A percentile compares a stretch with the other conserved stretches of the same genome.
Evolutionary conservation across 2,113 vertebrate genomes (phyloP).

Genomic region (Murina feae): DNA sequence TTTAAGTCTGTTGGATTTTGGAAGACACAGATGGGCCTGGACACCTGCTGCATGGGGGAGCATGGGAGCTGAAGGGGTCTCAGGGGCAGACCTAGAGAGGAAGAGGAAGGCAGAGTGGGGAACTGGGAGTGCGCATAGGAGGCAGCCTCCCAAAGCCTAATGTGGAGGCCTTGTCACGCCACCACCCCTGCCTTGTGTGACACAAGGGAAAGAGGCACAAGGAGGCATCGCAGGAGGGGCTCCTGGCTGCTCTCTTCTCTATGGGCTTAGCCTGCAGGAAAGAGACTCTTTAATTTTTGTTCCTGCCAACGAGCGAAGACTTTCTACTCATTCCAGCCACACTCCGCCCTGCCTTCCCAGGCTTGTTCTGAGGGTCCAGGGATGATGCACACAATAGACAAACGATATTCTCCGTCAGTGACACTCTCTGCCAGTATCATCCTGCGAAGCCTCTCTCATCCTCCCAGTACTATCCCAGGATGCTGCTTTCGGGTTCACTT

Average conservation of each 20-base stretch:
- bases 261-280: not conserved
- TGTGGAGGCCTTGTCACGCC: not conserved
- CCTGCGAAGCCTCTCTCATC: not conserved
- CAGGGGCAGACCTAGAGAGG: not conserved
- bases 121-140: accelerated
- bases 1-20: not conserved
- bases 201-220: not conserved
- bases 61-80: not conserved
- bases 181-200: not conserved
- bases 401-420: not conserved
- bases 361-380: not conserved
- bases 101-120: not conserved
- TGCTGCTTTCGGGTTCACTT: not conserved
- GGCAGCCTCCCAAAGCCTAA: not conserved
- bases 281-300: not conserved
- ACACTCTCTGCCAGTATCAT: accelerated
- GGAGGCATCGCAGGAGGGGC: not conserved
- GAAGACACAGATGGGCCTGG: not conserved
- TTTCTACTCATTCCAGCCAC: not conserved
- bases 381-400: not conserved
- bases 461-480: not conserved
- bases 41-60: not conserved
- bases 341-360: not conserved
- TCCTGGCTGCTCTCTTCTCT: no score
- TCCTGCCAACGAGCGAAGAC: not conserved